A percentile compares a stretch with the other conserved stretches of the same genome.
Evolutionary conservation across 2,797 vertebrate genomes (phyloP).

Genomic region (Sebastiscus albofasciatus): DNA sequence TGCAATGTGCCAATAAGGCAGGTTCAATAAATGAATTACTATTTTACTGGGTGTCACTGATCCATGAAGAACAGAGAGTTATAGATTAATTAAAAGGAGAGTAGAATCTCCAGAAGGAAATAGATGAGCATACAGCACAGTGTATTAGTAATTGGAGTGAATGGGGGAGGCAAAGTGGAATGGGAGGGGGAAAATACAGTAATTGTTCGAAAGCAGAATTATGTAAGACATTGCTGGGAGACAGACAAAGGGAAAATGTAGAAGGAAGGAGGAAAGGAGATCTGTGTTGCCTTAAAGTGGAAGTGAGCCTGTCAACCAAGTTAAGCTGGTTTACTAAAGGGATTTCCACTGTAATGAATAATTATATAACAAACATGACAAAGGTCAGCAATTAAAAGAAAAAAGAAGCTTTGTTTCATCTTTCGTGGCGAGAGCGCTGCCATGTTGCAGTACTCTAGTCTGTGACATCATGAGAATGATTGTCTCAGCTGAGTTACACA

Average conservation of each 20-base stretch:
- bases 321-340: too few species aligned
- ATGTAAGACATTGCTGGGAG: not conserved
- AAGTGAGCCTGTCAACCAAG: not conserved
- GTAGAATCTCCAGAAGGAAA: not conserved
- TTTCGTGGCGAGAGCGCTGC: too few species aligned
- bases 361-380: too few species aligned
- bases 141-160: not conserved
- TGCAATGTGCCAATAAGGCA: not conserved
- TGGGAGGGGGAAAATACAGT: not conserved
- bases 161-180: not conserved
- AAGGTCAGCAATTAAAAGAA: too few species aligned
- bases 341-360: too few species aligned
- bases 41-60: slow-evolving; percentile 42
- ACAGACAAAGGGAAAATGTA: not conserved
- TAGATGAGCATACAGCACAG: not conserved
- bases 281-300: slow-evolving; percentile 4
- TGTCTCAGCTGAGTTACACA: too few species aligned
- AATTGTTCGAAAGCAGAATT: not conserved
- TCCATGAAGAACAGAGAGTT: slow-evolving; percentile 53
- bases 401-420: too few species aligned
- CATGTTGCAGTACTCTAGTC: too few species aligned
- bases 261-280: not conserved
- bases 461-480: not conserved
- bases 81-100: slow-evolving; percentile 50
- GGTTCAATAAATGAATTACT: slow-evolving; percentile 32